Evolutionary conservation across 2,888 invertebrate species (phyloP).

Genomic region (Papilio gigon): DNA sequence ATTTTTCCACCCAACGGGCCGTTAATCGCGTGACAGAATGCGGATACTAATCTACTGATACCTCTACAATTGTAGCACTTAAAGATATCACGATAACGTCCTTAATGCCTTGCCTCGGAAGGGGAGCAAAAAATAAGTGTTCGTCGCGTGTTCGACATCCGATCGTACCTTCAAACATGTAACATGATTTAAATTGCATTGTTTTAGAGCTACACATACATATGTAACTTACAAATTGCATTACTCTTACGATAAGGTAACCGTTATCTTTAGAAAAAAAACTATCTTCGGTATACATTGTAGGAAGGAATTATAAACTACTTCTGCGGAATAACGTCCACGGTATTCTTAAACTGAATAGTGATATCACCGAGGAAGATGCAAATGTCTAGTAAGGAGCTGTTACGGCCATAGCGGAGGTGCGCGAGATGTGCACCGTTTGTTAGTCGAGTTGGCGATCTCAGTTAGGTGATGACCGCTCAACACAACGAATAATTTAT

Average conservation of each 20-base stretch:
- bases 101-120: background rate
- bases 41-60: slow-evolving; percentile 33
- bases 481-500: background rate
- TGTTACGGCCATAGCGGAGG: background rate
- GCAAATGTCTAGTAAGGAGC: slow-evolving; percentile 14
- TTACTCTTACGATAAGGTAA: background rate
- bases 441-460: slow-evolving; percentile 7
- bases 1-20: slow-evolving; percentile 29
- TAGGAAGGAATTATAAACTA: background rate
- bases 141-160: slow-evolving; percentile 37
- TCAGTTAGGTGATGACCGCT: slow-evolving; percentile 8
- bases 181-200: slow-evolving; percentile 27
- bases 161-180: slow-evolving; percentile 23
- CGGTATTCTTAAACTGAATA: background rate
- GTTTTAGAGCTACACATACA: slow-evolving; percentile 28
- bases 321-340: background rate
- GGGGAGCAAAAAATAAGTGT: slow-evolving; percentile 22
- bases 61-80: slow-evolving; percentile 29
- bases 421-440: slow-evolving; percentile 25
- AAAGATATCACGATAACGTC: slow-evolving; percentile 9
- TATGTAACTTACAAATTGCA: slow-evolving; percentile 21
- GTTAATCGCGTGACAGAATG: slow-evolving; percentile 37
- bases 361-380: slow-evolving; percentile 18
- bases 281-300: background rate
- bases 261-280: background rate